Base-by-base conservation (phyloP, 2,113 vertebrate genomes). In the Rutilus rutilus region DNA sequence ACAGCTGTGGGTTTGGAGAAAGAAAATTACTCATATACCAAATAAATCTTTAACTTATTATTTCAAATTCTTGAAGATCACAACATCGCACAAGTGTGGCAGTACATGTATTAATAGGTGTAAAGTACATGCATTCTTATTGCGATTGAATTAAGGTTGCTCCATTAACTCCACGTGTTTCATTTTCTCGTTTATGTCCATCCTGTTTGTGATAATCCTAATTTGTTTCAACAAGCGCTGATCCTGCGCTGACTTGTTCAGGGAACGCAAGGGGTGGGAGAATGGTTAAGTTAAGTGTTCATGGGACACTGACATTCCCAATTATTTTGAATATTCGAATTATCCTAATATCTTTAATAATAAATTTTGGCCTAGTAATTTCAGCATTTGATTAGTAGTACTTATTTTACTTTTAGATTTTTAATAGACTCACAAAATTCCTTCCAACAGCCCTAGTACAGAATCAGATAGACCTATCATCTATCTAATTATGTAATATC, bases 171-270 rank as follows among this genome's bases (percentile, higher is more conserved):
- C 8, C 59, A 62, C 3, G 15, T 65, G n/a, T 30, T 19, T 4
- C 14, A 52, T 67, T 69, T 69, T 67, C 14, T 67, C 5, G 12
- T 5, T 67, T 33, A 7, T 33, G 27, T 30, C 27, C 64, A 33
- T 67, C 12, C 27, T 67, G 14, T 67, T 67, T 67, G 27, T 67
- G 27, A 67, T 67, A 33, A 67, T 30, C 62, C 25, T 27, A 65
- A 65, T 30, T 65, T 65, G 64, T 65, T 65, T 65, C 25, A 65
- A 65, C 27, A 65, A 65, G 64, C 25, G 27, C 62, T 27, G 64
- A 65, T 65, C 14, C 27, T 65, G 25, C 25, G 62, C 25, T 65
- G 25, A 30, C 25, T 65, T 30, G 25, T 30, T 30, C 25, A 65
- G 62, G 62, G 62, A 65, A 30, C 5, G 25, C 25, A 30, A 64